phyloP scores from a whole-genome alignment of 2,888 invertebrate genomes.

The Homarus gammarus region DNA sequence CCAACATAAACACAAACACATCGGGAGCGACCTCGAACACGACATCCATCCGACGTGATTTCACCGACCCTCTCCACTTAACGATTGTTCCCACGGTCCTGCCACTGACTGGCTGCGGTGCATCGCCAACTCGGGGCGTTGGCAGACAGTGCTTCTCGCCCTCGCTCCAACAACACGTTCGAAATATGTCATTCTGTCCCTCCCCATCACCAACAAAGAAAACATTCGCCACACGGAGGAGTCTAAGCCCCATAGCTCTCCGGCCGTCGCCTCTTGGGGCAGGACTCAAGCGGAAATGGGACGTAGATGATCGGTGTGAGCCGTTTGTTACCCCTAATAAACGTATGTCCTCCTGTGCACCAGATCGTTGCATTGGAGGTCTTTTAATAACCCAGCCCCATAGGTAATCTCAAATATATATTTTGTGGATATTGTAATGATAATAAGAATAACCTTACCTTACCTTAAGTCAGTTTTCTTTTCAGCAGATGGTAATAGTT shows the following conservation, averaged over 20 bases:
- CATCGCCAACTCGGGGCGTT: constrained; percentile 73
- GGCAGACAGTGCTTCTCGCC: constrained; percentile 76
- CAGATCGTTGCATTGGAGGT: constrained; percentile 67
- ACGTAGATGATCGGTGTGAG: constrained; percentile 66
- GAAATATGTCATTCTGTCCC: constrained; percentile 73
- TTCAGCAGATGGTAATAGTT: too few relatives aligned
- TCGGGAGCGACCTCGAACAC: constrained; percentile 15
- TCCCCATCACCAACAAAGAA: constrained; percentile 74
- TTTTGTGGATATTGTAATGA: too few relatives aligned
- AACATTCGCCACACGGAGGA: constrained; percentile 82
- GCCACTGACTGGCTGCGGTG: constrained; percentile 51
- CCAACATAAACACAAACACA: constrained; percentile 23
- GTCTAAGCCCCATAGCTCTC: constrained; percentile 92
- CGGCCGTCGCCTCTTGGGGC: constrained; percentile 87
- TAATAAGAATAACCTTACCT: too few relatives aligned
- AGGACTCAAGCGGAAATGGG: constrained; percentile 79
- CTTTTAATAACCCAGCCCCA: constrained; percentile 74
- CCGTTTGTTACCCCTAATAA: constrained; percentile 72
- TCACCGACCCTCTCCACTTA: constrained; percentile 71
- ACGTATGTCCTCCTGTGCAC: constrained; percentile 69
- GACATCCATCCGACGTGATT: constrained; percentile 52
- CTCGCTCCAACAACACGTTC: constrained; percentile 74
- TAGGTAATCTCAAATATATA: too few relatives aligned
- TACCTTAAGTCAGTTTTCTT: too few relatives aligned
- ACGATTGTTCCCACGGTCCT: constrained; percentile 65